Evolutionary conservation across 2,888 invertebrate genomes (phyloP).

Genomic region (Agriopis aurantiaria): DNA sequence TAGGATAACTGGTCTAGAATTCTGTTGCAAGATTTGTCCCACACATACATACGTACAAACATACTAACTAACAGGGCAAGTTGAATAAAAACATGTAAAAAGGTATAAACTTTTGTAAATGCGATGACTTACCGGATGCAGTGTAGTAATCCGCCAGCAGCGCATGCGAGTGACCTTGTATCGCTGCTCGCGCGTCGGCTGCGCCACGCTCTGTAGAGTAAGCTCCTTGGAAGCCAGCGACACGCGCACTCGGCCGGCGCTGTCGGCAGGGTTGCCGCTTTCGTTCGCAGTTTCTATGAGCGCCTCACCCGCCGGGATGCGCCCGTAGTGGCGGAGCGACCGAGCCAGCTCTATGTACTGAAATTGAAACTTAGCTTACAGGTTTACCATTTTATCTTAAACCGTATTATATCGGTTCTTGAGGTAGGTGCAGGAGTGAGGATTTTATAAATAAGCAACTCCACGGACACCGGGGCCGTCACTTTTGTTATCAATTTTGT

Average conservation of each 20-base stretch:
- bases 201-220: constrained; percentile 88
- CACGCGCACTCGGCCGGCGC: constrained; percentile 84
- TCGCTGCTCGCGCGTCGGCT: constrained; percentile 91
- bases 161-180: constrained; percentile 98
- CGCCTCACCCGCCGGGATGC: constrained; percentile 87
- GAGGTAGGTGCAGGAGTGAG: no score
- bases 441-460: no score
- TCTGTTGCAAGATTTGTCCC: no score
- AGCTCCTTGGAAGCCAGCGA: constrained; percentile 95
- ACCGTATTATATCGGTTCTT: not conserved
- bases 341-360: constrained; percentile 95
- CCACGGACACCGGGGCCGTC: no score
- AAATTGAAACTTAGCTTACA: constrained; percentile 45
- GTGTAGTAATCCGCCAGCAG: constrained; percentile 98
- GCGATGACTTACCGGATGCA: constrained; percentile 88
- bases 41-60: no score
- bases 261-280: constrained; percentile 53
- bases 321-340: constrained; percentile 95
- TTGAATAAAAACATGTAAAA: no score
- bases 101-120: not conserved
- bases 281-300: constrained; percentile 68
- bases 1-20: no score
- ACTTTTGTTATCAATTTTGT: no score
- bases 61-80: no score
- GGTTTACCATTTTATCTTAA: not conserved